phyloP scores from a whole-genome alignment of 1,140 invertebrate genomes.

The Leucophenga varia region DNA sequence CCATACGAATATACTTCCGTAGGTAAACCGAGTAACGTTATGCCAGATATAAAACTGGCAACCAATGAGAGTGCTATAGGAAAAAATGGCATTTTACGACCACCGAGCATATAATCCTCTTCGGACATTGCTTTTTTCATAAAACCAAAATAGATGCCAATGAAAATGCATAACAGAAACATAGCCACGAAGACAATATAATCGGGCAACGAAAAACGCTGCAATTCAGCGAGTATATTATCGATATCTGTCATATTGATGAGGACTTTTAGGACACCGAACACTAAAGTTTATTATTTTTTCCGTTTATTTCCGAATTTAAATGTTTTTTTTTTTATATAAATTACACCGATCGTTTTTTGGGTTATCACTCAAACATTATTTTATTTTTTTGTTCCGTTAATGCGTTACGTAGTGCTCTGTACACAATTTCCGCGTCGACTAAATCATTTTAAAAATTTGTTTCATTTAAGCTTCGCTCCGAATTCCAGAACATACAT shows the following conservation, averaged over 20 bases:
- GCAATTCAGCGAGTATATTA: slow-evolving; percentile 60
- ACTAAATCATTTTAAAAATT: too few relatives aligned
- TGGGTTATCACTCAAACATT: too few relatives aligned
- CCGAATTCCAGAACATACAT: too few relatives aligned
- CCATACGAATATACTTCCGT: slow-evolving; percentile 90
- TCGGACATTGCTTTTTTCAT: slow-evolving; percentile 61
- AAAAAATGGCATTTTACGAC: slow-evolving; percentile 60
- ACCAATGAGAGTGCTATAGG: slow-evolving; percentile 63
- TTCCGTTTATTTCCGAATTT: too few relatives aligned
- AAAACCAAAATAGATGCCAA: slow-evolving; percentile 66
- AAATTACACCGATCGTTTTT: too few relatives aligned
- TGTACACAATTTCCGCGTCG: too few relatives aligned
- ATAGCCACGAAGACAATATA: slow-evolving; percentile 61
- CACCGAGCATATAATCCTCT: slow-evolving; percentile 65
- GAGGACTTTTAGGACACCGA: too few relatives aligned
- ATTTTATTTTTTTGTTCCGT: too few relatives aligned
- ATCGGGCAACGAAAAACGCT: slow-evolving; percentile 56
- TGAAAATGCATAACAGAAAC: slow-evolving; percentile 61
- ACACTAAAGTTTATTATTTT: too few relatives aligned
- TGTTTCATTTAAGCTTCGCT: too few relatives aligned
- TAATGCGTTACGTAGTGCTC: too few relatives aligned
- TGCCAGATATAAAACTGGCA: slow-evolving; percentile 84
- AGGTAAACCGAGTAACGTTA: slow-evolving; percentile 85
- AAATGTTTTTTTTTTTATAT: too few relatives aligned
- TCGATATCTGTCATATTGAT: slow-evolving; percentile 59